phyloP scores from a whole-genome alignment of 1,140 invertebrate genomes.

The Zaprionus lachaisei region DNA sequence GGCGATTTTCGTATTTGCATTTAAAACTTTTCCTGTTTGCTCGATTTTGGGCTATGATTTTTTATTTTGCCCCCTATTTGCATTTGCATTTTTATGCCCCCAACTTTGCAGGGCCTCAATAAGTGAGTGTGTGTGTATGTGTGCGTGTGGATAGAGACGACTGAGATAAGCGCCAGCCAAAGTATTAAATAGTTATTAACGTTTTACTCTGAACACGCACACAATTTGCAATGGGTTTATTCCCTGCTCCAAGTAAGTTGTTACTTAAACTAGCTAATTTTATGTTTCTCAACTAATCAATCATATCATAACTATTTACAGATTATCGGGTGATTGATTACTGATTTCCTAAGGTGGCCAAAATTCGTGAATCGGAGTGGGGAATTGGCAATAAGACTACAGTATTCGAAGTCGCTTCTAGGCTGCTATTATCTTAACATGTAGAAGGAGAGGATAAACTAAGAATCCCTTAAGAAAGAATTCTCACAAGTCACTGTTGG shows the following conservation, averaged over 20 bases:
- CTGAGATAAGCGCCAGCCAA: slow-evolving; percentile 16
- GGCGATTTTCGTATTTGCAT: slow-evolving; percentile 77
- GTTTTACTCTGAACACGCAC: not conserved
- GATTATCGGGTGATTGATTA: not conserved
- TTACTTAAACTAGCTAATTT: not conserved
- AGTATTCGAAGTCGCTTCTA: too few species aligned
- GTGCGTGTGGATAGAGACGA: not conserved
- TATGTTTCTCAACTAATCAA: slow-evolving; percentile 22
- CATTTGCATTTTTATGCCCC: slow-evolving; percentile 70
- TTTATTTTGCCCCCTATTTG: slow-evolving; percentile 38
- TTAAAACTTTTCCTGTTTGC: slow-evolving; percentile 73
- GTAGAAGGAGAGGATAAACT: not conserved
- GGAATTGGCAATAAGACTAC: too few species aligned
- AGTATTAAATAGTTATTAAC: slow-evolving; percentile 33
- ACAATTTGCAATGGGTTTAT: not conserved
- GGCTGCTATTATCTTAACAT: not conserved
- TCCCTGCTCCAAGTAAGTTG: not conserved
- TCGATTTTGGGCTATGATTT: slow-evolving; percentile 63
- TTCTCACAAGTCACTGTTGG: not conserved
- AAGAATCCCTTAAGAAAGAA: not conserved
- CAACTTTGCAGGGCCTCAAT: slow-evolving; percentile 1
- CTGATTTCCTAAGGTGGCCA: not conserved
- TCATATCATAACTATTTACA: not conserved
- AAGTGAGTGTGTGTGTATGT: not conserved
- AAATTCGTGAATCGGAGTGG: too few species aligned